Evolutionary conservation across 2,113 vertebrate genomes (phyloP).

Genomic region (Anolis carolinensis): DNA sequence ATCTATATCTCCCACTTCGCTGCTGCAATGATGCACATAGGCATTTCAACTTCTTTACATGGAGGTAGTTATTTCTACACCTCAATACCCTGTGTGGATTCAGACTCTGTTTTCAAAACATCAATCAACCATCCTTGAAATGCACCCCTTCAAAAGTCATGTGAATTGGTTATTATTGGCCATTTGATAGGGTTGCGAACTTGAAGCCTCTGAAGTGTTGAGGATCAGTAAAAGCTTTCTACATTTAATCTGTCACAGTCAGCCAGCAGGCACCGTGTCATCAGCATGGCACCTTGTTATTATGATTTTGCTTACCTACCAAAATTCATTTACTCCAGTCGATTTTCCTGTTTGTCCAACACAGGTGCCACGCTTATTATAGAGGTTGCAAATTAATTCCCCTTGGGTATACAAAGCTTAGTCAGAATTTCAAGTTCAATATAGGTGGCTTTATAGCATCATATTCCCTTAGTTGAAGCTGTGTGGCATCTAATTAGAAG

Average conservation of each 20-base stretch:
- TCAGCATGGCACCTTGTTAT: neutral
- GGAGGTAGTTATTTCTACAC: neutral
- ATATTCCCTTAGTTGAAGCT: neutral
- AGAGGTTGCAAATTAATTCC: constrained; percentile 15
- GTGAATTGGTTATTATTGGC: neutral
- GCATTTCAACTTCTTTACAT: neutral
- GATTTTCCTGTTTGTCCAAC: constrained; percentile 6
- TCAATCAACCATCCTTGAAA: neutral
- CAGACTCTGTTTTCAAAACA: neutral
- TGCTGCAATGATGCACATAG: neutral
- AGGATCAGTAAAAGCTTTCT: neutral
- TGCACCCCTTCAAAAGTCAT: neutral
- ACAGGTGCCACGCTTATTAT: neutral
- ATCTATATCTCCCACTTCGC: too few species aligned
- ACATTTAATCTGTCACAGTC: constrained; percentile 1
- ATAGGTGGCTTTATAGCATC: neutral
- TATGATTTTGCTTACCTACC: constrained; percentile 12
- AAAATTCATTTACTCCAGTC: neutral
- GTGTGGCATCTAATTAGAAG: neutral
- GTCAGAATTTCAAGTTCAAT: constrained; percentile 1
- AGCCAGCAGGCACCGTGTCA: neutral
- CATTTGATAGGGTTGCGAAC: neutral
- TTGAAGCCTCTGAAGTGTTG: neutral
- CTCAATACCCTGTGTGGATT: neutral
- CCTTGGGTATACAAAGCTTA: neutral